A percentile compares a stretch with the other conserved stretches of the same genome.
These are phyloP conservation scores for Hypocryptadius cinnamomeus DNA, from an alignment of 2,113 vertebrate genomes.

Conservation along the genomic window DNA sequence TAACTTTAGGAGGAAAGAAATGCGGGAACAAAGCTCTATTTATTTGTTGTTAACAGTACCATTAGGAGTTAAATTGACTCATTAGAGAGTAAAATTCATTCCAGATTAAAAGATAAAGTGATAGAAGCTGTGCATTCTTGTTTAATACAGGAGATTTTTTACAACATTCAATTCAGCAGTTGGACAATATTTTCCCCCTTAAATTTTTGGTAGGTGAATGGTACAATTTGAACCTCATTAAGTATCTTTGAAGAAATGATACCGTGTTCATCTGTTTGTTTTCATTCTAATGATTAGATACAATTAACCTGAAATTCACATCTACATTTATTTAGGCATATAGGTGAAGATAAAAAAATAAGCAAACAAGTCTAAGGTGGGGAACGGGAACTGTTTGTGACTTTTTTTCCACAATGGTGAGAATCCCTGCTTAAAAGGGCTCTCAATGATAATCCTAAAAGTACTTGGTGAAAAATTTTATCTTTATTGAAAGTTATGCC, in stretches of 20 bases:
- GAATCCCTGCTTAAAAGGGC: neutral
- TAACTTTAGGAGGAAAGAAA: neutral
- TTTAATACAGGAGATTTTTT: neutral
- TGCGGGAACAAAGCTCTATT: neutral
- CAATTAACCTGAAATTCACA: neutral
- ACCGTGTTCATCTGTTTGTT: neutral
- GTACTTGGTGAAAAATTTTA: neutral
- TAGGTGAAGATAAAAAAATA: neutral
- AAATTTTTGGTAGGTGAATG: neutral
- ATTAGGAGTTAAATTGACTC: neutral
- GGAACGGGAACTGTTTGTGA: fast-evolving
- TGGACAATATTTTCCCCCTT: neutral
- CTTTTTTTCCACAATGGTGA: neutral
- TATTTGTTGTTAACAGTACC: neutral
- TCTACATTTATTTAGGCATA: neutral
- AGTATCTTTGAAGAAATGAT: neutral
- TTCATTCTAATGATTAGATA: neutral
- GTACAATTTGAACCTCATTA: neutral
- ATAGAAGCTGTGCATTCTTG: neutral
- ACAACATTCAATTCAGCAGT: neutral
- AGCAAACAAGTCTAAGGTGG: neutral
- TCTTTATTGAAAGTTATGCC: neutral
- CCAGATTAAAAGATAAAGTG: neutral
- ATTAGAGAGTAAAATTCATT: neutral
- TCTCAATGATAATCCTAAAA: neutral